Base-by-base conservation (phyloP, 2,113 vertebrate species). In the Albula goreensis region DNA sequence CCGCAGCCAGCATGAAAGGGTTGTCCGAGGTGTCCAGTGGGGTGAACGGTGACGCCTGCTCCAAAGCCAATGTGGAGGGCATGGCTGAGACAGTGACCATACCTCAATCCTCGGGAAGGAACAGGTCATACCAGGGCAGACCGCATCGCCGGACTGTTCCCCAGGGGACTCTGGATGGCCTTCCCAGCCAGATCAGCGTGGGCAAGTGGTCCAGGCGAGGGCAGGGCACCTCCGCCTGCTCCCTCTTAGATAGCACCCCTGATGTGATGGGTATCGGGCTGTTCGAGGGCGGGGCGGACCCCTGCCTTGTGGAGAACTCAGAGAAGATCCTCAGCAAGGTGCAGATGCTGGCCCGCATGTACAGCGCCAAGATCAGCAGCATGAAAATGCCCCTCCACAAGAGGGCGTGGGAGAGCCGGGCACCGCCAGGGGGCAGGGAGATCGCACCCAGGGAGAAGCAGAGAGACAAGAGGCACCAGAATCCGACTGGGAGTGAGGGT, bases 271-370 rank as follows among this genome's bases (percentile, higher is more conserved):
- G 91, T 8, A 90, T 96, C 0, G 88, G 91, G 8, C 86, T 96
- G 6, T 96, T 95, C 22, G 95, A 95, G 74, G 90, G 85, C 4
- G 88, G 85, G 9, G 92, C 90, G 2, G 93, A 94, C 63, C 88
- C 91, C 0, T 92, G 93, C 12, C 88, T 96, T 0, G 85, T 95
- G 17, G 94, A 96, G 86, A 94, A 95, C 87, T 96, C 96, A 0
- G 96, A 97, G 85, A 95, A 96, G 13, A 96, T 97, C 31, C 92
- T 97, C 0, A 98, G 93, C 87, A 97, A 97, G 5, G 97, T 98
- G n/a, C 96, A 97, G 41, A 96, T 97, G 22, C 13, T 98, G 88
- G 97, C 97, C 0, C 94, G 92, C 5, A 97, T 98, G 91, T 98
- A 97, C 91, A 96, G 96, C 0, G 92, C 95, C 89, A 96, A 96